phyloP scores from a whole-genome alignment of 2,113 vertebrate genomes.

The Amphiprion percula region DNA sequence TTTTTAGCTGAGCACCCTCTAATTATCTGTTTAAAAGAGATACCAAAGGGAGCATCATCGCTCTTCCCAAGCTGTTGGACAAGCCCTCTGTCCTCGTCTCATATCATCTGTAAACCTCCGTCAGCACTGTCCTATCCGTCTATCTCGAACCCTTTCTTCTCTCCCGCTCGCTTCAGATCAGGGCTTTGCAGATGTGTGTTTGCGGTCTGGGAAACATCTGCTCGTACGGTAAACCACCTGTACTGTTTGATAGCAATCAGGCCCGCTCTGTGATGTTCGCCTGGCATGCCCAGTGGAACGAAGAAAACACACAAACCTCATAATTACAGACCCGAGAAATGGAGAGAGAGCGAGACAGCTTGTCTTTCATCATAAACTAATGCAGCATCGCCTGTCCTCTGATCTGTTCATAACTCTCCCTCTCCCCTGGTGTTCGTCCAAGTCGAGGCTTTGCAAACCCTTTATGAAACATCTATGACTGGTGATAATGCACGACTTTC shows the following conservation, averaged over 20 bases:
- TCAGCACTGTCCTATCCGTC: conserved; percentile 30
- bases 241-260: conserved; percentile 64
- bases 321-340: conserved; percentile 73
- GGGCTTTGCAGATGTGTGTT: conserved; percentile 57
- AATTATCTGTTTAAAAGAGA: conserved; percentile 69
- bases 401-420: conserved; percentile 57
- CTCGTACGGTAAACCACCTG: conserved; percentile 73
- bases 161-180: conserved; percentile 10
- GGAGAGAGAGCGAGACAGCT: conserved; percentile 45
- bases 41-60: conserved; percentile 48
- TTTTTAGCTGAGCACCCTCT: conserved; percentile 50
- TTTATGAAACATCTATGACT: conserved; percentile 43
- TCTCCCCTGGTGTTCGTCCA: conserved; percentile 40
- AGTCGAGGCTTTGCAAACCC: conserved; percentile 21
- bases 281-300: conserved; percentile 63
- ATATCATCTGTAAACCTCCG: conserved; percentile 43
- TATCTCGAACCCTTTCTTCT: not conserved
- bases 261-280: conserved; percentile 68
- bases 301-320: conserved; percentile 58
- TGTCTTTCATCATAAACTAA: conserved; percentile 77
- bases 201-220: conserved; percentile 73
- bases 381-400: conserved; percentile 47
- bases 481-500: conserved; percentile 23
- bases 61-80: conserved; percentile 11
- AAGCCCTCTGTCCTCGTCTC: not conserved